These are phyloP conservation scores for Platyrinchus mystaceus DNA, from an alignment of 2,797 vertebrate genomes.

Conservation along the genomic window DNA sequence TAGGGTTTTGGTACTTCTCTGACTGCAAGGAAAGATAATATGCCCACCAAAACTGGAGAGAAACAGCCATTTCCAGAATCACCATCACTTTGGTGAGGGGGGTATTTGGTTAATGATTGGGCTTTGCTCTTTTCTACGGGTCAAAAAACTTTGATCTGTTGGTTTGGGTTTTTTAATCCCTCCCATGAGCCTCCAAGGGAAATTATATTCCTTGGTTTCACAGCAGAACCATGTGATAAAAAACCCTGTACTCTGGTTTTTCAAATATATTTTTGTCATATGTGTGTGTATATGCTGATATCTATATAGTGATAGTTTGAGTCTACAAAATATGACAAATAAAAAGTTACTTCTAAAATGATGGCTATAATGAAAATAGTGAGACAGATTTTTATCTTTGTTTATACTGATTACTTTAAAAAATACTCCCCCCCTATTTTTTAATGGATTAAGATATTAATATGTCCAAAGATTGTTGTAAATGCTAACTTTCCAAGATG, in stretches of 20 bases:
- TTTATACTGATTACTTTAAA: not conserved
- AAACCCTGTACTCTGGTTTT: not conserved
- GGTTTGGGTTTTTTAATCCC: not conserved
- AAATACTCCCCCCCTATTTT: not conserved
- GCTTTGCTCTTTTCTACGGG: not conserved
- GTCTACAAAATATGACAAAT: not conserved
- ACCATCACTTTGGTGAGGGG: not conserved
- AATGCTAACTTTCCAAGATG: not conserved
- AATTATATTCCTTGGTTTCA: not conserved
- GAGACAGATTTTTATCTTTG: not conserved
- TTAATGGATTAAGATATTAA: not conserved
- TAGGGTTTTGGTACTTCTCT: not conserved
- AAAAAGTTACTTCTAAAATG: not conserved
- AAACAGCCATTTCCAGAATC: not conserved
- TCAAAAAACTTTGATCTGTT: not conserved
- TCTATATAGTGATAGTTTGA: not conserved
- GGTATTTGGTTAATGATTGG: not conserved
- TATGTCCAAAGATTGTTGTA: not conserved
- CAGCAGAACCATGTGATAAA: not conserved
- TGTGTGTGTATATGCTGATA: rapidly evolving
- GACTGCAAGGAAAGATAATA: not conserved
- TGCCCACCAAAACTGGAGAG: not conserved
- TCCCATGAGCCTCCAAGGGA: not conserved
- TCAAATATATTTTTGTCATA: not conserved
- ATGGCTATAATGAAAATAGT: not conserved